Conservation (phyloP, 2,797 vertebrate species). For the Pelobates cultripes region DNA sequence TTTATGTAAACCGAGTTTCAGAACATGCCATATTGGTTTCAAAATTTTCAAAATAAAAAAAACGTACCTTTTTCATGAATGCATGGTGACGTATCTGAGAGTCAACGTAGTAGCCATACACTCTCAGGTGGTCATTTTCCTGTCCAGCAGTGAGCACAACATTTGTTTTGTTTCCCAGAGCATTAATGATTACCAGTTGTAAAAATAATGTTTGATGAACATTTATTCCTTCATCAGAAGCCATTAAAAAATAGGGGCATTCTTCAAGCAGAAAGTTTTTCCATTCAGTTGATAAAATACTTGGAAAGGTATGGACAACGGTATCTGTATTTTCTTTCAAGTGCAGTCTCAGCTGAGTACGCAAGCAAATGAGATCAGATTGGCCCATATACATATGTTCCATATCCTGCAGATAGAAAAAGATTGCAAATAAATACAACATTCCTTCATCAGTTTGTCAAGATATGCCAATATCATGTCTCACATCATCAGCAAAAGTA, state of each 20-base stretch:
- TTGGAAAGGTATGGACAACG: conserved; percentile 57
- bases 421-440: not conserved
- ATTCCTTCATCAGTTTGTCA: no score
- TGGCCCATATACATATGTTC: conserved; percentile 57
- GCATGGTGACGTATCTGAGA: not conserved
- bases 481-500: no score
- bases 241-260: conserved; percentile 63
- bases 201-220: conserved; percentile 58
- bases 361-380: conserved; percentile 53
- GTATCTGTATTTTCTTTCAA: conserved; percentile 60
- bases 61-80: conserved; percentile 6
- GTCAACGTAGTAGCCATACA: conserved; percentile 52
- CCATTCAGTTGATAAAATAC: conserved; percentile 61
- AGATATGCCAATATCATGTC: no score
- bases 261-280: conserved; percentile 49
- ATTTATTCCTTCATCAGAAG: conserved; percentile 61
- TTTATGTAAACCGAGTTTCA: no score
- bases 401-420: conserved; percentile 57
- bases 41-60: no score
- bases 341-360: conserved; percentile 64
- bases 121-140: conserved; percentile 53
- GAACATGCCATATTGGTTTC: no score
- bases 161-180: conserved; percentile 58
- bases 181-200: conserved; percentile 59
- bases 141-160: conserved; percentile 62